Evolutionary conservation across 2,113 vertebrate genomes (phyloP), one percentile per base, ranked within the genome.

Genomic region (Tachuris rubrigastra): DNA sequence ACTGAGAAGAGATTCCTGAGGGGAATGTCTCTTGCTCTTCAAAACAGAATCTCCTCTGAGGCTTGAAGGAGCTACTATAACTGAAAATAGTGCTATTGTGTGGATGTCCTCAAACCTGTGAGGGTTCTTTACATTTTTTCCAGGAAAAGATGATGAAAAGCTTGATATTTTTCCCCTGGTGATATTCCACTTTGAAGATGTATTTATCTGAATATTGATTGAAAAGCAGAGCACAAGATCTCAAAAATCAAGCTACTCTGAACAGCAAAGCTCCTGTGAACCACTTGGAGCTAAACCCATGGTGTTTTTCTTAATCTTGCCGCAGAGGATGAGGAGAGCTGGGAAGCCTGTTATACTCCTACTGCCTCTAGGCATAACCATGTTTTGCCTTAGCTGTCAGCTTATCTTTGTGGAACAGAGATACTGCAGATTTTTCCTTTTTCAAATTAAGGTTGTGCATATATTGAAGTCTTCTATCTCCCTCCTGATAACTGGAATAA

Each of bases 171-270:
- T 10, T 12, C 53, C 81, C 74, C 67, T 1, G 8, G 87, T 55
- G 85, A 73, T 52, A 55, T 80, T 79, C 21, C 13, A 27, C 73
- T 94, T 96, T 94, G 93, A 85, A 85, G 72, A 75, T 46, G 31
- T 72, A 53, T 81, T 90, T 90, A 84, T 84, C 76, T 95, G 92
- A 93, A 93, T 96, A 83, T 78, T 44, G 60, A 85, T 52, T 88
- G 80, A 92, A 93, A 84, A 92, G 65, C 44, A 65, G 68, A 94
- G 76, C 35, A 49, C 14, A 21, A n/a, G 47, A 68, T 77, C 79
- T 95, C 83, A 24, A 52, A 50, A 89, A 84, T 68, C 27, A 60
- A 94, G 73, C 35, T 59, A 3, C 67, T 59, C 35, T 55, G 56
- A 96, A 37, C 35, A 77, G 87, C 39, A 41, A 62, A 85, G 59